Base-by-base conservation (phyloP, 2,888 invertebrate genomes). In the Lottia scabra region DNA sequence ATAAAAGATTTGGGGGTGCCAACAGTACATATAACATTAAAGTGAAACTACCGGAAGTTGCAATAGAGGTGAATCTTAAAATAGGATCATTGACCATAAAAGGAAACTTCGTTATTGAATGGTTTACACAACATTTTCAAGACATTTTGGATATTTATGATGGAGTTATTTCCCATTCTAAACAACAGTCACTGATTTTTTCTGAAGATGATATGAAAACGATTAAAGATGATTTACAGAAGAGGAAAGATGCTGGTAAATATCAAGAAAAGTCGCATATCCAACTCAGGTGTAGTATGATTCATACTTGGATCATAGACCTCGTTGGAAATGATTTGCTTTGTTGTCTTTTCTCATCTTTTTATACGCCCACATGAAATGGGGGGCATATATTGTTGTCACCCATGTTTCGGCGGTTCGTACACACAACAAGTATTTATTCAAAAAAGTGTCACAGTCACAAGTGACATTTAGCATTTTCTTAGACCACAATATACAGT, bases 71-170 rank as follows among this genome's bases (percentile, higher is more conserved):
- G 23, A 82, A 79, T 64, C 81, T 84, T 82, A 74, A 68, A 13
- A 80, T 80, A 45, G 87, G 87, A 16, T 81, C 78, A 19, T 66
- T 87, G 70, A 78, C 72, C 64, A 75, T 87, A 8, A 74, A 80
- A 45, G 87, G 87, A 1, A 46, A 70, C 12, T 81, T 81, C 72
- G 84, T 84, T 0, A 77, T 85, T 19, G 84, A 87, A 67, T 87
- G 87, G 87, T 86, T 86, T 76, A 72, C 79, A 23, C 77, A 77
- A 38, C 69, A 77, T 19, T 84, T 87, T 68, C 73, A 74, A 23
- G 73, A 73, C 12, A 75, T 87, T 3, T 72, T 87, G 72, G 79
- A 81, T 12, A 75, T 78, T 12, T 87, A 82, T 76, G 82, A 81
- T 68, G 72, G 75, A 0, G 72, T 75, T 19, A 71, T 75, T 2